phyloP scores from a whole-genome alignment of 1,140 invertebrate genomes.

The Philaenus spumarius region DNA sequence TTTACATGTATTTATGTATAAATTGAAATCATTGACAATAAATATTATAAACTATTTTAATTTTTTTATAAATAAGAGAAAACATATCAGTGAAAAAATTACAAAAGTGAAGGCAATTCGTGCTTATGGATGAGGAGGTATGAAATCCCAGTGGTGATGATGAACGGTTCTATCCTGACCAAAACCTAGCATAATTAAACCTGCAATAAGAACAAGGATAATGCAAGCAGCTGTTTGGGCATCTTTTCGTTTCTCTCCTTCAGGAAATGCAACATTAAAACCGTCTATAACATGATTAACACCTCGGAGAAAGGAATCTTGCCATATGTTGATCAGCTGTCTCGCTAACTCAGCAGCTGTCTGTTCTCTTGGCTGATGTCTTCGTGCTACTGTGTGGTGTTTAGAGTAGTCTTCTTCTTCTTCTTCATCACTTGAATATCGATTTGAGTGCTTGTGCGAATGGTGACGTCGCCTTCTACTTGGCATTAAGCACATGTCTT shows the following conservation, averaged over 20 bases:
- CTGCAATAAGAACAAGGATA: constrained; percentile 64
- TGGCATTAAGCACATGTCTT: background rate
- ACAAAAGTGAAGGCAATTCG: background rate
- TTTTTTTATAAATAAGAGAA: background rate
- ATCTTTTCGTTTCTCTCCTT: constrained; percentile 52
- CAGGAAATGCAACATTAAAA: constrained; percentile 24
- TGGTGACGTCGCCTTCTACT: background rate
- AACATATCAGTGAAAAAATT: background rate
- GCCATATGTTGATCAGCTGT: constrained; percentile 23
- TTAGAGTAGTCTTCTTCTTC: constrained; percentile 5
- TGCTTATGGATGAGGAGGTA: constrained; percentile 25
- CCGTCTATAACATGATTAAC: constrained; percentile 12
- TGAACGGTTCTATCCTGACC: constrained; percentile 61
- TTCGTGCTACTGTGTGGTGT: background rate
- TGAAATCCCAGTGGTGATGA: constrained; percentile 78
- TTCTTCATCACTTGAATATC: constrained; percentile 10
- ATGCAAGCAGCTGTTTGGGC: constrained; percentile 64
- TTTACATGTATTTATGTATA: too few species aligned
- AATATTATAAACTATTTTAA: background rate
- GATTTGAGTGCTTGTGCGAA: constrained; percentile 1
- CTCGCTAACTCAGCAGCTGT: constrained; percentile 14
- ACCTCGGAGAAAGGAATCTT: constrained; percentile 5
- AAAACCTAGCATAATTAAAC: constrained; percentile 60
- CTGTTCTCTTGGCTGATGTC: background rate
- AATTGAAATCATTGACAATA: too few species aligned